Evolutionary conservation across 2,797 vertebrate genomes (phyloP).

Genomic region (Chelidonichthys spinosus): DNA sequence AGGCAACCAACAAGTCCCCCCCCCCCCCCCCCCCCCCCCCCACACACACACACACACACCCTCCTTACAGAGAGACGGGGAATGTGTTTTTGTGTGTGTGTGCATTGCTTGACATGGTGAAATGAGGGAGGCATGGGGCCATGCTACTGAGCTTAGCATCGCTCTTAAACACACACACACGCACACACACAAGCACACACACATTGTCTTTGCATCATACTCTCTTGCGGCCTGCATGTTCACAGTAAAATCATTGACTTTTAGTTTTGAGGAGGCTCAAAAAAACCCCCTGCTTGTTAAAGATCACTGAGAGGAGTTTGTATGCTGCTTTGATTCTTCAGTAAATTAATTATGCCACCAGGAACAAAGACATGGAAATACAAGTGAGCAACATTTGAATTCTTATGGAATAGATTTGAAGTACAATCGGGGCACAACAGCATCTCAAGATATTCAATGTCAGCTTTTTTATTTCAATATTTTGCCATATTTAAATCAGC

Average conservation of each 20-base stretch:
- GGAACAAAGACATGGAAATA: constrained; percentile 43
- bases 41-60: constrained; percentile 49
- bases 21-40: constrained; percentile 51
- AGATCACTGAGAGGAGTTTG: constrained; percentile 48
- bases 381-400: constrained; percentile 37
- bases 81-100: constrained; percentile 46
- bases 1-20: constrained; percentile 87
- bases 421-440: constrained; percentile 31
- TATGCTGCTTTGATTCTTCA: constrained; percentile 45
- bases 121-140: constrained; percentile 80
- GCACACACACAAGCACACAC: constrained; percentile 12
- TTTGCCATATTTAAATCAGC: constrained; percentile 29
- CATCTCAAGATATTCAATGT: constrained; percentile 45
- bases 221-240: constrained; percentile 16
- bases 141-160: constrained; percentile 74
- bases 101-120: constrained; percentile 89
- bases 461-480: constrained; percentile 42
- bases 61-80: constrained; percentile 39
- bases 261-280: constrained; percentile 34
- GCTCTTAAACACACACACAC: constrained; percentile 29
- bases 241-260: constrained; percentile 47
- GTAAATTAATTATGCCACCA: constrained; percentile 42
- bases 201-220: constrained; percentile 26
- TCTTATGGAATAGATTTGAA: constrained; percentile 47
- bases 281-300: constrained; percentile 35